Conservation (phyloP, 2,797 vertebrate species). For the Zalophus californianus region DNA sequence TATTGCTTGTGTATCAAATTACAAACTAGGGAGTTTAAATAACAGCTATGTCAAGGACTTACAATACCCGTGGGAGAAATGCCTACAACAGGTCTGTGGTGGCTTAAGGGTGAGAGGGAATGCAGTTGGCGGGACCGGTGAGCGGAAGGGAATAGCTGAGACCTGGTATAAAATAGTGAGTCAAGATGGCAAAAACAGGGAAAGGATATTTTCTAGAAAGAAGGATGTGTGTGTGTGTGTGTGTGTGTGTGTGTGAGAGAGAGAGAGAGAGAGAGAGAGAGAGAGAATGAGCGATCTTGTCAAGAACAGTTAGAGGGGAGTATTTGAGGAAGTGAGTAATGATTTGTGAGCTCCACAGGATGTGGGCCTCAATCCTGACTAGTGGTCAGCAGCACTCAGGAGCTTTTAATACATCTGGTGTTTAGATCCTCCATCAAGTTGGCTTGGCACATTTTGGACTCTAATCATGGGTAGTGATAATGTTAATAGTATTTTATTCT, state of each 20-base stretch:
- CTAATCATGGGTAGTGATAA: no score
- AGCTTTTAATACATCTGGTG: background rate
- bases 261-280: no score
- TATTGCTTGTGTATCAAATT: background rate
- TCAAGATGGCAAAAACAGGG: background rate
- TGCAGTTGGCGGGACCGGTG: background rate
- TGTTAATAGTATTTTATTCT: background rate
- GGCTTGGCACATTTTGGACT: background rate
- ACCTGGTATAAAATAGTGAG: no score
- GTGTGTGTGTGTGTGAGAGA: background rate
- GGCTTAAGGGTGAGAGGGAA: no score
- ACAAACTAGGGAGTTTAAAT: background rate
- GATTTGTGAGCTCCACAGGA: background rate
- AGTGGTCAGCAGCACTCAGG: accelerated
- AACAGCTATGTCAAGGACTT: background rate
- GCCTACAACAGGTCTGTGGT: accelerated
- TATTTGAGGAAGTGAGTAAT: background rate
- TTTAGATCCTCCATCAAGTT: background rate
- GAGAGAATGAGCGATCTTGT: background rate
- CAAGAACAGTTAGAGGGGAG: background rate
- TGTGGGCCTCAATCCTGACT: background rate
- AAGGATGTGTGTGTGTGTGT: background rate
- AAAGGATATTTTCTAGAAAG: background rate
- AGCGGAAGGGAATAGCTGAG: background rate
- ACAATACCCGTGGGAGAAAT: accelerated